These are phyloP conservation scores for Ibidorhyncha struthersii DNA, from an alignment of 2,113 vertebrate genomes.

Conservation along the genomic window DNA sequence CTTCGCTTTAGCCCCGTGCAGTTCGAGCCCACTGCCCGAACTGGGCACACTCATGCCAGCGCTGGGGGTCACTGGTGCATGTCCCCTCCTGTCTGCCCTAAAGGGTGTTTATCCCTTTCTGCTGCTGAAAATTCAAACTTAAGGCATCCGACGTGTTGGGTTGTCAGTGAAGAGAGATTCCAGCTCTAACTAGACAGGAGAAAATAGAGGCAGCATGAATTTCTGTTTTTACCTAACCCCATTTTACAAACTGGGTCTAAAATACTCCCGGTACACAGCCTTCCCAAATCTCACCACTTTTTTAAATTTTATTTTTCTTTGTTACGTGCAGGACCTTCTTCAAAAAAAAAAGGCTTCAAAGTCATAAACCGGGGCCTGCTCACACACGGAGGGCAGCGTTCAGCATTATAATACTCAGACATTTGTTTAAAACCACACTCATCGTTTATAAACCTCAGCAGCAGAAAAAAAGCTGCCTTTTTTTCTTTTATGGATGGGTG, in stretches of 20 bases:
- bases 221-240: neutral
- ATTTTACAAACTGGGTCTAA: neutral
- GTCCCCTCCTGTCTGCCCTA: rapidly evolving
- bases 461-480: neutral
- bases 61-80: neutral
- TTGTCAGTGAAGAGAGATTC: neutral
- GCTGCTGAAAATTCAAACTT: neutral
- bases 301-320: neutral
- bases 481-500: neutral
- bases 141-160: rapidly evolving
- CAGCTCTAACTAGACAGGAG: neutral
- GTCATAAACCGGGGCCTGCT: neutral
- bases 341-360: neutral
- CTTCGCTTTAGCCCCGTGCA: rapidly evolving
- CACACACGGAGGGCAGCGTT: neutral
- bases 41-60: rapidly evolving
- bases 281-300: neutral
- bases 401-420: neutral
- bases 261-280: neutral
- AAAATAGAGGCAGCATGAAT: rapidly evolving
- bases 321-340: neutral
- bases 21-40: rapidly evolving
- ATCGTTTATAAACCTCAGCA: neutral
- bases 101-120: neutral
- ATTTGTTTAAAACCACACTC: neutral